Conservation (phyloP, 2,113 vertebrate species). For the Bostrychus sinensis region DNA sequence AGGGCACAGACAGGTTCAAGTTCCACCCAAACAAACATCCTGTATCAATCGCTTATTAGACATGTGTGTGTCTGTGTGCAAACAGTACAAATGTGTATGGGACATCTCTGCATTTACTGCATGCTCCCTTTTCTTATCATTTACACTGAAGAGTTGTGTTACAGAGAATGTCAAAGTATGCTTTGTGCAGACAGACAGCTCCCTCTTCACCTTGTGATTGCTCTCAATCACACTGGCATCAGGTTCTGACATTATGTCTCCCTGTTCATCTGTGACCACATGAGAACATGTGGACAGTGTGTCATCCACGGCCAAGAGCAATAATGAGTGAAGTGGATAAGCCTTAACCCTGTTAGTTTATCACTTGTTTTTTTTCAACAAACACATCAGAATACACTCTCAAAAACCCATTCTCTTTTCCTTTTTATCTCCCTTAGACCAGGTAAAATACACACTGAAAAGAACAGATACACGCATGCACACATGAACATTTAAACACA, state of each 20-base stretch:
- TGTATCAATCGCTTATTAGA: conserved; percentile 48
- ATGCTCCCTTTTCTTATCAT: conserved; percentile 52
- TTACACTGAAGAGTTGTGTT: conserved; percentile 64
- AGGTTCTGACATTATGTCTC: conserved; percentile 55
- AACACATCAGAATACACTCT: conserved; percentile 37
- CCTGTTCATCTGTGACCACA: conserved; percentile 42
- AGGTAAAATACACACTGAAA: conserved; percentile 42
- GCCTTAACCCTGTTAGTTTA: conserved; percentile 40
- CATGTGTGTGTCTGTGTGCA: conserved; percentile 9
- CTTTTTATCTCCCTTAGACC: conserved; percentile 34
- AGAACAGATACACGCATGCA: conserved; percentile 37
- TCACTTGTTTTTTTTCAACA: conserved; percentile 44
- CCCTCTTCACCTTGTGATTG: conserved; percentile 58
- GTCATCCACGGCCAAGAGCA: conserved; percentile 48
- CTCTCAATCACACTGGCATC: conserved; percentile 57
- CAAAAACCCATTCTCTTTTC: conserved; percentile 20
- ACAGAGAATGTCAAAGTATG: conserved; percentile 50
- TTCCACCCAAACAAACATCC: conserved; percentile 72
- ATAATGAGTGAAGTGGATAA: conserved; percentile 52
- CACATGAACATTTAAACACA: conserved; percentile 20
- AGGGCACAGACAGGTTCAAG: conserved; percentile 67
- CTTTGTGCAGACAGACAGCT: conserved; percentile 54
- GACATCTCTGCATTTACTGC: conserved; percentile 35
- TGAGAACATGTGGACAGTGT: conserved; percentile 51
- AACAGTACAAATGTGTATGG: conserved; percentile 1